Base-by-base conservation (phyloP, 2,113 vertebrate genomes). In the Peromyscus leucopus region DNA sequence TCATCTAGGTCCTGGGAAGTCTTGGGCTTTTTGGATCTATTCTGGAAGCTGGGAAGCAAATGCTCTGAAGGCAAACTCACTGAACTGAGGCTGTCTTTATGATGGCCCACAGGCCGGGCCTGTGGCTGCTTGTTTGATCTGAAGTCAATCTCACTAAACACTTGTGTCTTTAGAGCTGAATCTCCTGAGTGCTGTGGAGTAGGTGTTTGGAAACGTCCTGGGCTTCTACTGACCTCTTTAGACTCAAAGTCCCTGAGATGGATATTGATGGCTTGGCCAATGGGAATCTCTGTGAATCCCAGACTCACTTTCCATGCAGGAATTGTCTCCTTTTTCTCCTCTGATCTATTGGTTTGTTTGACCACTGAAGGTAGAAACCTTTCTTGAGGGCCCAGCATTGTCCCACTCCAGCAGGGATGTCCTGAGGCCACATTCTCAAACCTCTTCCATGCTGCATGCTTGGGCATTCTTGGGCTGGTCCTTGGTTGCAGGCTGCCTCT, bases 61-160 rank as follows among this genome's bases (percentile, higher is more conserved):
- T 12, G 0, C 3, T 76, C 15, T 85, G 65, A 55, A 65, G 69
- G 24, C 17, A 83, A 22, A 2, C 7, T 67, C 4, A 33, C 6
- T 0, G 36, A 4, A 8, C 33, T 36, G 4, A 33, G 51, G 59
- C 17, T 7, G 2, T 78, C 85, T 17, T 33, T 46, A 33, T 71
- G 19, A 16, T 61, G 0, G 1, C 5, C 5, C 4, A 22, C 0
- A 28, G 7, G 51, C 16, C 1, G 28, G 31, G 5, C 16, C 69
- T 80, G 10, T 57, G 33, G 79, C 33, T 72, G 67, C 22, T 57
- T 31, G n/a, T 15, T 46, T 51, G 85, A 26, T 78, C 24, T 19
- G 2, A 87, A 48, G 22, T 72, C 51, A 36, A 11, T 33, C 21
- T 71, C 51, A 63, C 16, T 51, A 11, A 13, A 2, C 5, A 55